These are phyloP conservation scores for Belonocnema kinseyi DNA, from an alignment of 1,140 invertebrate genomes.

Conservation along the genomic window DNA sequence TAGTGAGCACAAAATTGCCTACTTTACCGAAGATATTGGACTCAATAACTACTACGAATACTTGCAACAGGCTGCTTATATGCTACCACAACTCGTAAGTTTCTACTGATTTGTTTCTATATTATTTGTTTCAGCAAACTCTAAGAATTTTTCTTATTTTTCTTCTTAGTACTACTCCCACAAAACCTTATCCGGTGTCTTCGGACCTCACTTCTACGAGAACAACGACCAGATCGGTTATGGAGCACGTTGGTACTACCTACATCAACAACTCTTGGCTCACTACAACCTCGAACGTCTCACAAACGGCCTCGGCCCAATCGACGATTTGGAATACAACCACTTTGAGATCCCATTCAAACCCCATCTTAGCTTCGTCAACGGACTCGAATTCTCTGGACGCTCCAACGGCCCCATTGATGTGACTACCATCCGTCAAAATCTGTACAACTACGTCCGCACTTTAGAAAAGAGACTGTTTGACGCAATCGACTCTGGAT, in stretches of 20 bases:
- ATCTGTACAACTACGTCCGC: slow-evolving; percentile 71
- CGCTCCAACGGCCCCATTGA: slow-evolving; percentile 77
- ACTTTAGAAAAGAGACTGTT: slow-evolving; percentile 79
- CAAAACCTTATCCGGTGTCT: slow-evolving; percentile 30
- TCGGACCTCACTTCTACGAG: slow-evolving; percentile 69
- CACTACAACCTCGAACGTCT: slow-evolving; percentile 75
- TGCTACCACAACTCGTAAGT: slow-evolving; percentile 62
- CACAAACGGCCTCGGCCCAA: slow-evolving; percentile 71
- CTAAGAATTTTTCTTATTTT: background rate
- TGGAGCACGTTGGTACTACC: slow-evolving; percentile 72
- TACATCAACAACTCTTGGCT: slow-evolving; percentile 76
- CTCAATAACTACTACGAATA: slow-evolving; percentile 84
- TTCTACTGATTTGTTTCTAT: slow-evolving; percentile 2
- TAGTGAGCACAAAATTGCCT: slow-evolving; percentile 78
- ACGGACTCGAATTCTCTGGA: slow-evolving; percentile 80
- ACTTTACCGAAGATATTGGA: slow-evolving; percentile 85
- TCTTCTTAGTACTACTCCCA: slow-evolving; percentile 7
- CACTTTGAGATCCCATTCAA: slow-evolving; percentile 78
- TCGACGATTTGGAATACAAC: slow-evolving; percentile 62
- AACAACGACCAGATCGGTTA: slow-evolving; percentile 52
- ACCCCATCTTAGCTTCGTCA: slow-evolving; percentile 78
- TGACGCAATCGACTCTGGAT: slow-evolving; percentile 81
- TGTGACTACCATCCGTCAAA: slow-evolving; percentile 73
- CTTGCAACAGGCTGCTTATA: slow-evolving; percentile 77
- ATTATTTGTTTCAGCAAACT: slow-evolving; percentile 14